Percentiles rank a stretch among this genome's conserved stretches.
These are phyloP conservation scores for Liasis olivaceus DNA, from an alignment of 2,797 vertebrate species.

Conservation along the genomic window DNA sequence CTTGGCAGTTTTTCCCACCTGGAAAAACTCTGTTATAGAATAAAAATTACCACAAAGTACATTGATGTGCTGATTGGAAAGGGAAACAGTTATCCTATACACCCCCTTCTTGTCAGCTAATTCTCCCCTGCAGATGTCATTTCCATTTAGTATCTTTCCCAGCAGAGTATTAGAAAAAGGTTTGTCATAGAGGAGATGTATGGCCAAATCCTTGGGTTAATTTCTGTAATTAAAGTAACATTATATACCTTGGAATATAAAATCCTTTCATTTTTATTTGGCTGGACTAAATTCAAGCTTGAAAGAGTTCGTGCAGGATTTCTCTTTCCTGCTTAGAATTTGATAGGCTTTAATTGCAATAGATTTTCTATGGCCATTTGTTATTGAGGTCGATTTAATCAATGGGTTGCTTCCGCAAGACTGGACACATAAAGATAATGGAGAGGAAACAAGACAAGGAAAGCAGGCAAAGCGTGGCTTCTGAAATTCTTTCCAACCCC, in stretches of 20 bases:
- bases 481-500: neutral
- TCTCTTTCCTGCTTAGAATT: conserved; percentile 69
- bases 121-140: neutral
- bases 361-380: conserved; percentile 71
- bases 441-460: conserved; percentile 62
- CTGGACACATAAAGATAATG: conserved; percentile 74
- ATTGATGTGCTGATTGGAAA: neutral
- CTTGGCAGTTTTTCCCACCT: neutral
- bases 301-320: conserved; percentile 79
- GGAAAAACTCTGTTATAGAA: neutral
- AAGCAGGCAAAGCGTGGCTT: neutral
- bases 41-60: neutral
- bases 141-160: neutral
- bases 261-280: conserved; percentile 70
- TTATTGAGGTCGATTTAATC: conserved; percentile 78
- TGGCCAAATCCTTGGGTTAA: conserved; percentile 55
- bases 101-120: too few relatives aligned
- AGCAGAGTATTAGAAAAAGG: conserved; percentile 6
- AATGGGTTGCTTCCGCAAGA: conserved; percentile 80
- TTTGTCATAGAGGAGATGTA: conserved; percentile 40
- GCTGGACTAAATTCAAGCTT: conserved; percentile 71
- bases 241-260: conserved; percentile 69
- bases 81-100: neutral
- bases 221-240: conserved; percentile 65
- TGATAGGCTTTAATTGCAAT: conserved; percentile 72